Evolutionary conservation across 2,797 vertebrate genomes (phyloP), one percentile per base, ranked within the genome.

Genomic region (Alca torda): DNA sequence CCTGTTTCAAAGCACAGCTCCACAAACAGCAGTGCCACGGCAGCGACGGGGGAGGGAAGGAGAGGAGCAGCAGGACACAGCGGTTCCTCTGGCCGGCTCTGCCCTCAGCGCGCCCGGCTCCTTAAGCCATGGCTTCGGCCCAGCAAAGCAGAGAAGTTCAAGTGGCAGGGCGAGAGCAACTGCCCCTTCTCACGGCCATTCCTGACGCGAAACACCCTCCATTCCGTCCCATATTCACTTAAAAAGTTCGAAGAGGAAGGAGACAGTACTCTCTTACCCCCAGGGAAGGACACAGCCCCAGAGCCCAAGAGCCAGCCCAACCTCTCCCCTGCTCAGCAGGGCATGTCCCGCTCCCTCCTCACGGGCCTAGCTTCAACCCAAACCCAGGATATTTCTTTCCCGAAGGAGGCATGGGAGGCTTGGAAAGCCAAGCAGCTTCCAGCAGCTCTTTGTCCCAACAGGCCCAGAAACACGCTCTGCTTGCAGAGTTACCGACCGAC

Each of bases 1-100:
- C 94, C 90, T 57, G 92, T 96, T 93, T 96, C 93, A 95, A 73
- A 84, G 85, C 86, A 73, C 80, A 94, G 70, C 70, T 93, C 96
- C 90, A 73, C 92, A 96, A 97, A 95, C 54, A 94, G 94, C 73
- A 61, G 84, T 18, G 73, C 73, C 73, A 80, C 4, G 0, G 2
- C 39, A 30, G 53, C 3, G 1, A 10, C 0, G 0, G 63, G 67
- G 76, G 95, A 81, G 69, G 60, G 69, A 75, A 28, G 53, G 73
- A 0, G 3, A 10, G 1, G 8, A 12, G 80, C 65, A 60, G 84
- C 87, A 24, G 5, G 8, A 11, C 57, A 16, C 28, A 4, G 69
- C 0, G 0, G n/a, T 19, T 12, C 63, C 82, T 39, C 50, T 35
- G 46, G 23, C 37, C 14, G 24, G 21, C n/a, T 31, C 33, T 48